Percentiles rank a stretch among this genome's conserved stretches.
phyloP scores from a whole-genome alignment of 2,113 vertebrate genomes.

The Copsychus sechellarum region DNA sequence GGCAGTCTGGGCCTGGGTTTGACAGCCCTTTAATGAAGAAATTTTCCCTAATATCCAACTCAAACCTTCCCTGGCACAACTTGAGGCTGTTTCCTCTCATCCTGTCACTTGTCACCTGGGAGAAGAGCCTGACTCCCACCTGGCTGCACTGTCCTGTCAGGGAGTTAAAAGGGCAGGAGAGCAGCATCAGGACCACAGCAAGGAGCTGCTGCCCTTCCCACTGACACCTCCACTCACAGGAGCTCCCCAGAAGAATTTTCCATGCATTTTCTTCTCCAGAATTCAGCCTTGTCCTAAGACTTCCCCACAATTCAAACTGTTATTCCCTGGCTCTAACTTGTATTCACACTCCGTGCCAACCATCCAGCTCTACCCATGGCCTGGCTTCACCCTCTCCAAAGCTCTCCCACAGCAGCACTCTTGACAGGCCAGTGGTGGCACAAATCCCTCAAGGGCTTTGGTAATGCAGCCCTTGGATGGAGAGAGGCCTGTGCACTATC shows the following conservation, averaged over 20 bases:
- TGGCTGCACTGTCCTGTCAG: not conserved
- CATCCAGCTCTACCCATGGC: not conserved
- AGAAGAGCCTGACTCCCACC: rapidly evolving
- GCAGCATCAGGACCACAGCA: not conserved
- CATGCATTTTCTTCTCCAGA: not conserved
- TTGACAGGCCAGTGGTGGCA: not conserved
- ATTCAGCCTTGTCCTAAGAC: not conserved
- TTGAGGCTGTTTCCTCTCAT: not conserved
- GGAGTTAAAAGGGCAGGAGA: not conserved
- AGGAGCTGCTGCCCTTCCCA: not conserved
- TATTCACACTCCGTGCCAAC: not conserved
- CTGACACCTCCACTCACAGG: rapidly evolving
- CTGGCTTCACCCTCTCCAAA: not conserved
- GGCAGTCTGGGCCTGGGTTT: not conserved
- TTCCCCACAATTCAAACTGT: not conserved
- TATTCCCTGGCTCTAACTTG: not conserved
- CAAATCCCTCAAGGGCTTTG: not conserved
- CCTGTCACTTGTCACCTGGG: not conserved
- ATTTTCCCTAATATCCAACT: not conserved
- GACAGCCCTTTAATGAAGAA: not conserved
- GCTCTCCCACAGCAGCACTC: not conserved
- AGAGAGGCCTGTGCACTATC: not conserved
- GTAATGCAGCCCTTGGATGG: not conserved
- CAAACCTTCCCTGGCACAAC: not conserved
- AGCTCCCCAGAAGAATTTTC: not conserved